Evolutionary conservation across 2,113 vertebrate genomes (phyloP), one percentile per base, ranked within the genome.

Genomic region (Gadus macrocephalus): DNA sequence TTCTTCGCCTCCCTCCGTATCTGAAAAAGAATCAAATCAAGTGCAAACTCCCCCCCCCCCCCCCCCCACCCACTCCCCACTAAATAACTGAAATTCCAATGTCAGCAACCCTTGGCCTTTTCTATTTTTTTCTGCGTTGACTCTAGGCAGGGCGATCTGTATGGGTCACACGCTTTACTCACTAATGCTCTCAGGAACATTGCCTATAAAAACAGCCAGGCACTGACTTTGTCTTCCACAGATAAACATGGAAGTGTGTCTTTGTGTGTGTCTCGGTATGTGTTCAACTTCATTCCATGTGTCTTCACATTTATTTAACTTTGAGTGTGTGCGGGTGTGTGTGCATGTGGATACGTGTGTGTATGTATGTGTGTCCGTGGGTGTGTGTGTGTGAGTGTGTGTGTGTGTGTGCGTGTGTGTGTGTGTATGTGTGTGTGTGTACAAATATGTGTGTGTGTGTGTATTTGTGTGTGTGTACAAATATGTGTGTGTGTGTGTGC

Each of bases 81-180:
- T 68, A 55, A 81, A 83, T 89, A 85, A 77, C 72, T 72, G 56
- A 35, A 83, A 91, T 91, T 90, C 89, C 89, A 66, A 71, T 85
- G 89, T 90, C 85, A 87, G 81, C 84, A 73, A 80, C 59, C 56
- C 62, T 83, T 60, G 72, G 70, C 71, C 64, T 84, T 73, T 64
- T 64, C 6, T 35, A 4, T 35, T 35, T 35, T 35, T 35, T 35
- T 35, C 28, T 65, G 70, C 67, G 74, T 68, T 82, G 85, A 88
- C 74, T 76, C 60, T 84, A 78, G 89, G 84, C 73, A 86, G 85
- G 68, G 56, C 77, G 53, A 78, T 68, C 79, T 77, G 67, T 70
- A 60, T 62, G 80, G 80, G 87, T 89, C 88, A 87, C 62, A 64
- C 74, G 59, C 78, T 66, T 78, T 74, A 70, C 81, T 82, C 68